A percentile compares a stretch with the other conserved stretches of the same genome.
These are phyloP conservation scores for Therioaphis trifolii DNA, from an alignment of 2,888 invertebrate genomes.

Conservation along the genomic window DNA sequence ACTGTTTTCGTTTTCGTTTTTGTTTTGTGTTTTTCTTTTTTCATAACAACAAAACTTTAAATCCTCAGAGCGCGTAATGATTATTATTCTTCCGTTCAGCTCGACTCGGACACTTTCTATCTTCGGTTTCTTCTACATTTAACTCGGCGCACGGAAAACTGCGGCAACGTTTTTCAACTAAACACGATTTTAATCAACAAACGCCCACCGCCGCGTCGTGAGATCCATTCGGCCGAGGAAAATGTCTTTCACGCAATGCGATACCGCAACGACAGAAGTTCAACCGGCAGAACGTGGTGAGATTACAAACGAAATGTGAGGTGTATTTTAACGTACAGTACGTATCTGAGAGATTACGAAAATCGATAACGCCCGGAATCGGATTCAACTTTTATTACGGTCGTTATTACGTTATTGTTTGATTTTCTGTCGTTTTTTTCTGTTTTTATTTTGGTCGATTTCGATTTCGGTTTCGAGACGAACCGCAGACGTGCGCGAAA, in stretches of 20 bases:
- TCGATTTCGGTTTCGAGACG: no score
- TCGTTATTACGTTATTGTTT: no score
- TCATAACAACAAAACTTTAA: neutral
- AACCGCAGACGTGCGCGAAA: no score
- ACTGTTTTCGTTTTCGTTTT: no score
- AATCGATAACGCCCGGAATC: no score
- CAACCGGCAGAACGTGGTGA: neutral
- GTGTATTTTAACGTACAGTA: no score
- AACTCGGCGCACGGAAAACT: neutral
- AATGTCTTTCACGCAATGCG: neutral
- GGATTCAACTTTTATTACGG: no score
- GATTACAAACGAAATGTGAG: neutral
- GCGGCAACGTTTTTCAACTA: neutral
- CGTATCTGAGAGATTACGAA: no score
- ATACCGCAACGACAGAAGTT: neutral
- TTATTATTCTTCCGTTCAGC: neutral
- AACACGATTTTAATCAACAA: slow-evolving; percentile 33
- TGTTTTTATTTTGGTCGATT: no score
- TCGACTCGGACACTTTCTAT: neutral
- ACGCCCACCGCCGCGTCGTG: neutral
- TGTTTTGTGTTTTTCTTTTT: neutral
- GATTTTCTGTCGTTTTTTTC: no score
- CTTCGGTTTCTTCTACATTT: slow-evolving; percentile 38
- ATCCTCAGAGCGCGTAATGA: neutral
- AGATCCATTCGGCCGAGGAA: neutral